Base-by-base conservation (phyloP, 1,140 invertebrate genomes). In the Calephelis nemesis region DNA sequence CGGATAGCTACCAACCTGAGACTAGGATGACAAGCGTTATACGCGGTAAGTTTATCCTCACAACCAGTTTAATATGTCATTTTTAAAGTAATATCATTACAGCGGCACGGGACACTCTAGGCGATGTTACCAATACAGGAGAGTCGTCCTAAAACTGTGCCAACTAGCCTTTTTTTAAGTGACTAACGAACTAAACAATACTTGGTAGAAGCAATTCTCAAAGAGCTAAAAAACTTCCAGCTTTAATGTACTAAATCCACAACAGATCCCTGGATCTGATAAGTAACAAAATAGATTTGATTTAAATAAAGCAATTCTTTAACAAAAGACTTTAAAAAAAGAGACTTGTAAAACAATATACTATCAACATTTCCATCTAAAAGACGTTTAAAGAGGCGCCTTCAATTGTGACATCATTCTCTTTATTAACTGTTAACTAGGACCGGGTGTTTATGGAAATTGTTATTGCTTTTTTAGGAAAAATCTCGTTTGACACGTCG, bases 361-460 rank as follows among this genome's bases (percentile, higher is more conserved):
- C 77, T 77, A 76, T 84, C 75, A 82, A 79, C 79, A 91, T 88
- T 90, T 87, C 82, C 85, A 90, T 90, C 80, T 81, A 82, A 90
- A 90, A 84, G 74, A 81, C 83, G 75, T 88, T 87, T 89, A 85
- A 81, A 81, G 75, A 82, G 82, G 76, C 72, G 72, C 72, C 78
- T 84, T 87, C 89, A 86, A 89, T 91, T 87, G 89, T 75, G 83
- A 87, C 84, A 84, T 82, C 87, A 80, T 87, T 89, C 83, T 74
- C 84, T 90, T 91, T 90, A 91, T 91, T 90, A 91, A 90, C 87
- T 88, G 87, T 90, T 90, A 90, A 91, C 87, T 91, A 89, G 87
- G 82, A 84, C 75, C 81, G 83, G 82, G 82, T 88, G 84, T 90
- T 91, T 89, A 89, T 91, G 89, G 90, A 90, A 90, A 91, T 90